These are phyloP conservation scores for Cossypha heuglini DNA, from an alignment of 2,797 vertebrate species.

Conservation along the genomic window DNA sequence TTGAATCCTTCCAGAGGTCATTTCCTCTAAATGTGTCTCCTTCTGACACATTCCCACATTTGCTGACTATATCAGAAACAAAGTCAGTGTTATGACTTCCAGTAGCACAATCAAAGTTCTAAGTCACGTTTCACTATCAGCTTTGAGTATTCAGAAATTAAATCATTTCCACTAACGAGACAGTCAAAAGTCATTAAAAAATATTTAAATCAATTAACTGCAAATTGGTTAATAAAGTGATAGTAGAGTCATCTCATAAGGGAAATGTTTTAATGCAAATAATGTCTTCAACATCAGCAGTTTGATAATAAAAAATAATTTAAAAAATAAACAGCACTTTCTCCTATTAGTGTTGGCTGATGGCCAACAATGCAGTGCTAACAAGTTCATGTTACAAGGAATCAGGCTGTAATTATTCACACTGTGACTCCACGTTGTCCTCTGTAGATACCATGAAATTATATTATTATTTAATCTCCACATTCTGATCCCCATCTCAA, in stretches of 20 bases:
- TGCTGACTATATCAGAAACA: background rate
- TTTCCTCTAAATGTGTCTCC: background rate
- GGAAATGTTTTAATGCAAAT: background rate
- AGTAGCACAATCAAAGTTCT: background rate
- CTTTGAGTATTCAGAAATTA: background rate
- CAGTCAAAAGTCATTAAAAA: background rate
- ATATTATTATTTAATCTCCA: background rate
- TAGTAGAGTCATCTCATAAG: background rate
- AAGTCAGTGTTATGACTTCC: background rate
- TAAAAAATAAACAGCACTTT: background rate
- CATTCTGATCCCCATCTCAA: background rate
- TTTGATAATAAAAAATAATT: background rate
- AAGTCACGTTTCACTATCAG: background rate
- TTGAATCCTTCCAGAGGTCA: background rate
- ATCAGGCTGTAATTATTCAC: background rate
- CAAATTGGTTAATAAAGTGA: background rate
- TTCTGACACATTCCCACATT: background rate
- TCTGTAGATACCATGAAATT: background rate
- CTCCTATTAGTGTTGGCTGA: background rate
- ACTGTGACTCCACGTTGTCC: background rate
- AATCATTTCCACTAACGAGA: background rate
- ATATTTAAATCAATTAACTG: background rate
- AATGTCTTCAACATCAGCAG: background rate
- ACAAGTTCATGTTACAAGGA: background rate
- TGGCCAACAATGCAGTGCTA: background rate